phyloP scores from a whole-genome alignment of 2,888 invertebrate species.

The Apocheima hispidaria region DNA sequence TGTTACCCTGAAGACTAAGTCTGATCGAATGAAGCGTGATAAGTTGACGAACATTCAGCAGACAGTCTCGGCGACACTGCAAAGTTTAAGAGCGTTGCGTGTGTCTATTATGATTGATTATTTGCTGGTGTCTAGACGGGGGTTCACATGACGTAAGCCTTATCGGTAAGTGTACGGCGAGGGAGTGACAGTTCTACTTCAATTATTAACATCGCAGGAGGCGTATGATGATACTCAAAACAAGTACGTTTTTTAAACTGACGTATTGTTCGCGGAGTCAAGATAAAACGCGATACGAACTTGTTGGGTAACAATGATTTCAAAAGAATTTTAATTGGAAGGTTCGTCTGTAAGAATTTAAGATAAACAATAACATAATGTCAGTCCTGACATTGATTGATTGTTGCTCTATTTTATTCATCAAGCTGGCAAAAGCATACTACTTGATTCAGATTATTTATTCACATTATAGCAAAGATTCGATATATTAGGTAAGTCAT shows the following conservation, averaged over 20 bases:
- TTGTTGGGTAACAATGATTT: conserved; percentile 3
- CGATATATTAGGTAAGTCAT: too few species aligned
- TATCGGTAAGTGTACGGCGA: conserved; percentile 15
- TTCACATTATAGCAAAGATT: too few species aligned
- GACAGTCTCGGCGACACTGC: conserved; percentile 16
- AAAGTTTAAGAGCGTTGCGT: conserved; percentile 18
- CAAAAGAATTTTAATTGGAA: too few species aligned
- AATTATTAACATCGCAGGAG: conserved; percentile 50
- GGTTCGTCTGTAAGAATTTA: too few species aligned
- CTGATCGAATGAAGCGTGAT: conserved; percentile 59
- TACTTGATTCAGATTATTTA: too few species aligned
- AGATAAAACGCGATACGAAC: conserved; percentile 16
- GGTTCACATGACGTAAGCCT: conserved; percentile 49
- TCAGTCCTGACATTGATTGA: too few species aligned
- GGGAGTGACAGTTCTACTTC: conserved; percentile 47
- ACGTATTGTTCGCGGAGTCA: conserved; percentile 8
- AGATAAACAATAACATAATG: too few species aligned
- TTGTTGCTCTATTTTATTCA: too few species aligned
- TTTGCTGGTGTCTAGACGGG: conserved; percentile 43
- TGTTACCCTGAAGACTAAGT: conserved; percentile 53
- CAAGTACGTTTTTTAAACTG: conserved; percentile 35
- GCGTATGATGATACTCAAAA: conserved; percentile 47
- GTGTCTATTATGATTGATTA: conserved; percentile 28
- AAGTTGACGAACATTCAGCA: conserved; percentile 43
- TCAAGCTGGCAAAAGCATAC: too few species aligned